phyloP scores from a whole-genome alignment of 2,797 vertebrate genomes.

The Crypturellus tataupa region DNA sequence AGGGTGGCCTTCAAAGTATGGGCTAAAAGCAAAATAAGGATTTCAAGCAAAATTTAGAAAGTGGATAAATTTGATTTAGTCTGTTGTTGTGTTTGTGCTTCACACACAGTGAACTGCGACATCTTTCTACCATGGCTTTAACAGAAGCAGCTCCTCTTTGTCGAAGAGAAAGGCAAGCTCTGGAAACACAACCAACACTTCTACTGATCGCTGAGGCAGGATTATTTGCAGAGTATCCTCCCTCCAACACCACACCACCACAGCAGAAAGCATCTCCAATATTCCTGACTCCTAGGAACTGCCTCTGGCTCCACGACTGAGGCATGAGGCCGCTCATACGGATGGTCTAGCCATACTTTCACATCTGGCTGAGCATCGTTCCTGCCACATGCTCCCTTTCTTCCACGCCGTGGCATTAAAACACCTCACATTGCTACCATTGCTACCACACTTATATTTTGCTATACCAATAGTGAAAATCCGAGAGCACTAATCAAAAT shows the following conservation, averaged over 20 bases:
- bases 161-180: neutral
- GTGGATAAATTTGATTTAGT: neutral
- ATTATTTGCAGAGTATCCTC: neutral
- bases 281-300: neutral
- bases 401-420: neutral
- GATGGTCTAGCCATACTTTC: neutral
- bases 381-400: neutral
- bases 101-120: neutral
- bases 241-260: neutral
- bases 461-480: too few species aligned
- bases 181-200: neutral
- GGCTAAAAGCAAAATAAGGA: neutral
- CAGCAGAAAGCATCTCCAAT: neutral
- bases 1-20: neutral
- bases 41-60: conserved; percentile 11
- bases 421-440: neutral
- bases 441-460: neutral
- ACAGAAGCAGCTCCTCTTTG: neutral
- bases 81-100: neutral
- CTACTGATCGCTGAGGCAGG: neutral
- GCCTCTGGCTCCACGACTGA: fast-evolving
- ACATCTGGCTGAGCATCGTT: neutral
- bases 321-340: neutral
- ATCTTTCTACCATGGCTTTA: neutral
- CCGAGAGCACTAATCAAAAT: too few species aligned